Percentiles rank a stretch among this genome's conserved stretches.
Evolutionary conservation across 2,888 invertebrate genomes (phyloP).

Genomic region (Dolichomitus sp.): DNA sequence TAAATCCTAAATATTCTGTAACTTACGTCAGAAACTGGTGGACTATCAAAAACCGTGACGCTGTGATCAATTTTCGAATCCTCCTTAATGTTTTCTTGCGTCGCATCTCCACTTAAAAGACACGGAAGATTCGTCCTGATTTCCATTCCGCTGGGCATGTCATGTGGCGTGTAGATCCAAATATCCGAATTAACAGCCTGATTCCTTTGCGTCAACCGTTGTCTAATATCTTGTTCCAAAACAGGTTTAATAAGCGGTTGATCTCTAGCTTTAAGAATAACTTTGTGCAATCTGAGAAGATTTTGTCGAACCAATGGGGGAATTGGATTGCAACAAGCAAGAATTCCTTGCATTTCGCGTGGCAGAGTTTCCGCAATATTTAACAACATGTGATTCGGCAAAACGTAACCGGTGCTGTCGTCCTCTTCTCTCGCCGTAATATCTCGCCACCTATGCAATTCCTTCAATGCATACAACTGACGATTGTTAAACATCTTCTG

Average conservation of each 20-base stretch:
- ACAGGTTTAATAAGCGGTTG: slow-evolving; percentile 89
- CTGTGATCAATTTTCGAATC: slow-evolving; percentile 58
- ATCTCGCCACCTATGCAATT: slow-evolving; percentile 96
- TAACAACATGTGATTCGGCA: slow-evolving; percentile 98
- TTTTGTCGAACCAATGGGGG: slow-evolving; percentile 92
- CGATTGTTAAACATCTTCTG: slow-evolving; percentile 94
- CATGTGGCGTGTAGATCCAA: slow-evolving; percentile 80
- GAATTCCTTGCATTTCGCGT: slow-evolving; percentile 96
- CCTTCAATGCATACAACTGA: slow-evolving; percentile 94
- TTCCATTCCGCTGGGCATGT: slow-evolving; percentile 79
- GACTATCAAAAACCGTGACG: slow-evolving; percentile 80
- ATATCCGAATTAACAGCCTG: slow-evolving; percentile 73
- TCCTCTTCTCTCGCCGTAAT: slow-evolving; percentile 94
- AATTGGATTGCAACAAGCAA: slow-evolving; percentile 97
- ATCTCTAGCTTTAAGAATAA: slow-evolving; percentile 91
- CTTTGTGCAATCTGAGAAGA: slow-evolving; percentile 89
- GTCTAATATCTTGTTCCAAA: slow-evolving; percentile 78
- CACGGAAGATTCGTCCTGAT: slow-evolving; percentile 81
- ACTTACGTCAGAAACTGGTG: slow-evolving; percentile 76
- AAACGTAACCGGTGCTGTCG: slow-evolving; percentile 96
- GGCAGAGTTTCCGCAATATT: slow-evolving; percentile 96
- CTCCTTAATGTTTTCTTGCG: neutral
- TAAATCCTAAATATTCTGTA: neutral
- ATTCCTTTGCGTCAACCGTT: slow-evolving; percentile 79
- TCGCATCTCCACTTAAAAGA: slow-evolving; percentile 71